Base-by-base conservation (phyloP, 1,140 invertebrate species). In the Leptinotarsa undecemlineata region DNA sequence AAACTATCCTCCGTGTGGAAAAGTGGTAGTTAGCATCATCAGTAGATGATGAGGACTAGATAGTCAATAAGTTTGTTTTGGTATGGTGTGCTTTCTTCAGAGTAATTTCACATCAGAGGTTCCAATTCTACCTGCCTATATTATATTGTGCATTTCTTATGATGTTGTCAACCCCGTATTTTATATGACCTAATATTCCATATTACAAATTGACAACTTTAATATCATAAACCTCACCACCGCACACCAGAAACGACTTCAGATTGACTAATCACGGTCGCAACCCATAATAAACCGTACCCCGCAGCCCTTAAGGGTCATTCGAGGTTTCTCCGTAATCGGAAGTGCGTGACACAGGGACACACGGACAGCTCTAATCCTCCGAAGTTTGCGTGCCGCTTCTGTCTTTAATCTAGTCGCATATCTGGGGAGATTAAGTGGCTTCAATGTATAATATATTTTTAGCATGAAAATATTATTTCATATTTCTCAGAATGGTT, bases 321-420 rank as follows among this genome's bases (percentile, higher is more conserved):
- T 75, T 72, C 71, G 63, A 23, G 66, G 33, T 51, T 51, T 61
- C 72, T 66, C 61, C 57, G 48, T 11, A 69, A 63, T 68, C 79
- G 79, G 79, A 80, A 80, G 79, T 80, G 79, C 79, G 79, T 80
- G 79, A 42, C 73, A 66, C 64, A 66, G 74, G 77, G 79, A 78
- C 77, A 78, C 77, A 78, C 77, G 79, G 79, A 80, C 79, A 77
- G 64, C 74, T 73, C 79, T 80, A 80, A 80, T 80, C 79, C 78
- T 80, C 79, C 79, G 79, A 77, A 60, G 47, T 61, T 80, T 71
- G 79, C 77, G 79, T 78, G 77, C 72, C 60, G 71, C 73, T 71
- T 78, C 76, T 76, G 73, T 70, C 76, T 73, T 63, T 75, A 74
- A 80, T 80, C 78, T 80, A 71, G 63, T 73, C 74, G 77, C 77